phyloP scores from a whole-genome alignment of 2,113 vertebrate species.

The Canis aureus region DNA sequence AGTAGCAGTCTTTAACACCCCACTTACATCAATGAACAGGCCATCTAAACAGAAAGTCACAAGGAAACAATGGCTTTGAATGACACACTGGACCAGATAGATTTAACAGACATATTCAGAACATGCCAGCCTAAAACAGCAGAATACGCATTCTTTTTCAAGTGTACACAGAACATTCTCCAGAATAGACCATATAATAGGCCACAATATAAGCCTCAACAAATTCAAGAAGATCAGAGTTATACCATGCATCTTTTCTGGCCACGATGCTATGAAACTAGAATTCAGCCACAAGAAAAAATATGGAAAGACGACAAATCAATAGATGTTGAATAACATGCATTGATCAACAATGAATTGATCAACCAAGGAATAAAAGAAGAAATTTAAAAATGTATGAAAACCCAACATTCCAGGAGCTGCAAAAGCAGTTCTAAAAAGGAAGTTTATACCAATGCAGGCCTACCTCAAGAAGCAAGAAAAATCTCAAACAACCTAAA shows the following conservation, averaged over 20 bases:
- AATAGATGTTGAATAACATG: too few species aligned
- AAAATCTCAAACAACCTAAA: too few species aligned
- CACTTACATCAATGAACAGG: neutral
- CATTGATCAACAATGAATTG: too few species aligned
- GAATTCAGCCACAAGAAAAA: neutral
- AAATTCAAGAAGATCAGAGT: neutral
- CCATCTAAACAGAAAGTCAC: neutral
- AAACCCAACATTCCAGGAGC: too few species aligned
- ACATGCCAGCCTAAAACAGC: neutral
- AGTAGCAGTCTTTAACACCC: neutral
- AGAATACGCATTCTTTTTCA: neutral
- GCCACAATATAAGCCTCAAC: neutral
- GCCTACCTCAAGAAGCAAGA: too few species aligned
- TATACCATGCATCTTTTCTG: neutral
- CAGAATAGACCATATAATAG: neutral
- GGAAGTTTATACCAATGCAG: too few species aligned
- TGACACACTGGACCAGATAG: neutral
- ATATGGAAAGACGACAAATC: too few species aligned
- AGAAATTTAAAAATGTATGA: too few species aligned
- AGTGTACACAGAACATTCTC: neutral
- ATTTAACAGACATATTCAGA: neutral
- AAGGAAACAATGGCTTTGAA: neutral
- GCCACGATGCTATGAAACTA: neutral
- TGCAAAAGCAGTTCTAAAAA: too few species aligned
- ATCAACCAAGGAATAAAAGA: too few species aligned